phyloP scores from a whole-genome alignment of 2,113 vertebrate species.

The Apteryx owenii region DNA sequence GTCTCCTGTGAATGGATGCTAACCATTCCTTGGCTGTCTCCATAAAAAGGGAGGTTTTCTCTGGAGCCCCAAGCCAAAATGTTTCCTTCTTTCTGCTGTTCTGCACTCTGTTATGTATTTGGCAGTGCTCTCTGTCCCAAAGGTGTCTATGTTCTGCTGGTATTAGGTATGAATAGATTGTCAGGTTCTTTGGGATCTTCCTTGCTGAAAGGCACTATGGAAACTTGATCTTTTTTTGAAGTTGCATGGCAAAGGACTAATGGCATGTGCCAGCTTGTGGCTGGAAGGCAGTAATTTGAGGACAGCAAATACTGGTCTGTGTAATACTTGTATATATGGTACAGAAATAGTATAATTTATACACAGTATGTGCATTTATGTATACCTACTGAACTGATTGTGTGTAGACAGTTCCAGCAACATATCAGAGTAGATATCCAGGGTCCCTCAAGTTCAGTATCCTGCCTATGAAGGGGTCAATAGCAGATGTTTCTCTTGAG shows the following conservation, averaged over 20 bases:
- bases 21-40: not conserved
- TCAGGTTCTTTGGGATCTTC: not conserved
- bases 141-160: not conserved
- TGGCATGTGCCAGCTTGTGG: not conserved
- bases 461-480: not conserved
- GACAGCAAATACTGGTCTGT: not conserved
- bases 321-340: not conserved
- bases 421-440: not conserved
- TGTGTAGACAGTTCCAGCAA: not conserved
- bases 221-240: not conserved
- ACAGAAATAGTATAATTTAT: not conserved
- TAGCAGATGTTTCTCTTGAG: slow-evolving; percentile 14
- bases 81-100: not conserved
- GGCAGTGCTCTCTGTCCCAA: not conserved
- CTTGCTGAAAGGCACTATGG: not conserved
- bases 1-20: not conserved
- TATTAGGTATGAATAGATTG: not conserved
- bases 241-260: not conserved
- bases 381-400: not conserved
- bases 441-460: not conserved
- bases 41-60: not conserved
- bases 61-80: not conserved
- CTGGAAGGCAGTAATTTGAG: not conserved
- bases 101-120: not conserved
- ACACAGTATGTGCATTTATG: not conserved